Base-by-base conservation (phyloP, 1,140 invertebrate species). In the Drosophila equinoxialis region DNA sequence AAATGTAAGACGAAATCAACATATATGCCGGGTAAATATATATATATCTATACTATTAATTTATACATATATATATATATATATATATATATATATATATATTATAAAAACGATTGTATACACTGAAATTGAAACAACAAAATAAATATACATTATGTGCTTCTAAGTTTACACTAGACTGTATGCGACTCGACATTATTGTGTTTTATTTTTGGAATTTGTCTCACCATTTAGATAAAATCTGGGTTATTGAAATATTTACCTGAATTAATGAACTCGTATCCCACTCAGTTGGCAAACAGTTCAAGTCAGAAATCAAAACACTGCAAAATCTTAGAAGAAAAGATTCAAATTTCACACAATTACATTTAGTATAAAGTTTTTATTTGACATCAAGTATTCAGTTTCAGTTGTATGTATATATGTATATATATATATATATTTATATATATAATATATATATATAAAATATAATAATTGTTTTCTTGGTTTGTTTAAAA, bases 331-430 rank as follows among this genome's bases (percentile, higher is more conserved):
- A 13, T n/a, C 13, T 7, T 3, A 0, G 1, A 1, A 41, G 6
- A 60, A 45, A 26, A 17, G 11, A 39, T 39, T 39, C 1, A 13
- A 39, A 10, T 13, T 39, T 41, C n/a, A 10, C 17, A 13, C 23
- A 60, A 20, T 23, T 79, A 83, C 84, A 87, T 89, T 87, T 87
- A 89, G 76, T 77, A 83, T 72, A 89, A 70, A 76, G 30, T 74
- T 89, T 85, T 84, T 87, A 89, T 89, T 87, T 89, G 84, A 89
- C 83, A 87, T 89, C 83, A 87, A 87, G 75, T 89, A 79, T 87
- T 86, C 73, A 86, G 76, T 87, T 85, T 84, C 80, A 68, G 54
- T 86, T 77, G 65, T 66, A 72, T 79, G 65, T 67, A 70, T 73
- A 58, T 20, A 61, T 61, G 61, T 35, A 48, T 60, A 60, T 57